These are phyloP conservation scores for Blastobasis adustella DNA, from an alignment of 2,888 invertebrate species.

Conservation along the genomic window DNA sequence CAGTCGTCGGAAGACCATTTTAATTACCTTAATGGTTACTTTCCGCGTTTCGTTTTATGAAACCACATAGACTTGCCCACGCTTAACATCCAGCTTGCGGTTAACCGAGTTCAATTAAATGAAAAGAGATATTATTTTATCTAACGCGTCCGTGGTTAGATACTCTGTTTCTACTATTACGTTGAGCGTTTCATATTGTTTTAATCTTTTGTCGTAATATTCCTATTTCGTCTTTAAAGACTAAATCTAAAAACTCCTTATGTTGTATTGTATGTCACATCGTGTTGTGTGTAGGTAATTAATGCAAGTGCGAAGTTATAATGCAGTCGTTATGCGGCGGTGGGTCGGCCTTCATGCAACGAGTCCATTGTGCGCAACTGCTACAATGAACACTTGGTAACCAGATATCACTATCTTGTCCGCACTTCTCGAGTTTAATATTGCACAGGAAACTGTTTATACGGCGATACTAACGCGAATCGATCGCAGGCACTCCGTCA, in stretches of 20 bases:
- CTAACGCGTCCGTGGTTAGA: too few relatives aligned
- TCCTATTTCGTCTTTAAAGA: too few relatives aligned
- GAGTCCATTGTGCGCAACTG: conserved; percentile 50
- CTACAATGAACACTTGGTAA: conserved; percentile 66
- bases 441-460: conserved; percentile 31
- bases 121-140: background rate
- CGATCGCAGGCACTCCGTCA: background rate
- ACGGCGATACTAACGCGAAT: conserved; percentile 10
- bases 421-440: conserved; percentile 40
- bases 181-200: too few relatives aligned
- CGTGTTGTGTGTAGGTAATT: conserved; percentile 14
- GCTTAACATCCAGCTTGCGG: conserved; percentile 3
- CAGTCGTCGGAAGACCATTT: background rate
- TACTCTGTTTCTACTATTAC: too few relatives aligned
- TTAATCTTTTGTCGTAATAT: too few relatives aligned
- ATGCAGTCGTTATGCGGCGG: conserved; percentile 60
- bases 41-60: conserved; percentile 1
- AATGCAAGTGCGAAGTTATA: conserved; percentile 32
- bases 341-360: conserved; percentile 65
- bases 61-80: conserved; percentile 6
- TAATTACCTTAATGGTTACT: conserved; percentile 2
- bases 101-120: conserved; percentile 9
- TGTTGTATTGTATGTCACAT: conserved; percentile 21
- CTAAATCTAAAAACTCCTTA: too few relatives aligned
- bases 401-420: conserved; percentile 59